A percentile compares a stretch with the other conserved stretches of the same genome.
These are phyloP conservation scores for Platerodrilus igneus DNA, from an alignment of 2,888 invertebrate species.

Conservation along the genomic window DNA sequence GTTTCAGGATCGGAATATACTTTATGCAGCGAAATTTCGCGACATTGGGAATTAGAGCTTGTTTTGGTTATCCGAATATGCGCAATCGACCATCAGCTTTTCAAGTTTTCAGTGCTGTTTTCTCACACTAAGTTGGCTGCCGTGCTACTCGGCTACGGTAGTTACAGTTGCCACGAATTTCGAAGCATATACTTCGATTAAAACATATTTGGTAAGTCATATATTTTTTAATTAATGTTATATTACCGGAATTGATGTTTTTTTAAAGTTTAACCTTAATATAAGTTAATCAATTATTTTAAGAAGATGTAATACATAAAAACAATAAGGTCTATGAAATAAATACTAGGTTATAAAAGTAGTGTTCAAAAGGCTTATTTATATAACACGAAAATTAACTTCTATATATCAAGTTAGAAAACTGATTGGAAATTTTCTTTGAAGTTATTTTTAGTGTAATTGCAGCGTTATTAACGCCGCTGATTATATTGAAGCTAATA, in stretches of 20 bases:
- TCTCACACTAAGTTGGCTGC: slow-evolving; percentile 48
- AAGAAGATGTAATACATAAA: too few species aligned
- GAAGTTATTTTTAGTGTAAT: too few species aligned
- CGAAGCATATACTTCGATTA: slow-evolving; percentile 33
- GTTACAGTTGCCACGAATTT: slow-evolving; percentile 41
- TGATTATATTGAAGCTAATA: slow-evolving; percentile 13
- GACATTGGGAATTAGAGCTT: slow-evolving; percentile 29
- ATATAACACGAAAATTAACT: too few species aligned
- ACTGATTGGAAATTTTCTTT: too few species aligned
- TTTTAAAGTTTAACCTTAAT: too few species aligned
- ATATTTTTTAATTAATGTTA: slow-evolving; percentile 9
- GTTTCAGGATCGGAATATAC: slow-evolving; percentile 15
- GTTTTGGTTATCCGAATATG: slow-evolving; percentile 37
- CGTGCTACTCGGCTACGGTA: slow-evolving; percentile 49
- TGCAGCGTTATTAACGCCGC: slow-evolving; percentile 11
- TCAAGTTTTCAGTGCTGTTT: slow-evolving; percentile 48
- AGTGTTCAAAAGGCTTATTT: too few species aligned
- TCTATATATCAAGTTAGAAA: too few species aligned
- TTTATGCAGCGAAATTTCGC: slow-evolving; percentile 16
- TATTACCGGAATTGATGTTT: too few species aligned
- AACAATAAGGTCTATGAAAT: too few species aligned
- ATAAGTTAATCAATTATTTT: too few species aligned
- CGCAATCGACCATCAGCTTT: slow-evolving; percentile 40
- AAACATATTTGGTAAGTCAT: slow-evolving; percentile 32
- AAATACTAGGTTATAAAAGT: too few species aligned